Conservation (phyloP, 1,140 invertebrate genomes). For the Hetaerina americana region DNA sequence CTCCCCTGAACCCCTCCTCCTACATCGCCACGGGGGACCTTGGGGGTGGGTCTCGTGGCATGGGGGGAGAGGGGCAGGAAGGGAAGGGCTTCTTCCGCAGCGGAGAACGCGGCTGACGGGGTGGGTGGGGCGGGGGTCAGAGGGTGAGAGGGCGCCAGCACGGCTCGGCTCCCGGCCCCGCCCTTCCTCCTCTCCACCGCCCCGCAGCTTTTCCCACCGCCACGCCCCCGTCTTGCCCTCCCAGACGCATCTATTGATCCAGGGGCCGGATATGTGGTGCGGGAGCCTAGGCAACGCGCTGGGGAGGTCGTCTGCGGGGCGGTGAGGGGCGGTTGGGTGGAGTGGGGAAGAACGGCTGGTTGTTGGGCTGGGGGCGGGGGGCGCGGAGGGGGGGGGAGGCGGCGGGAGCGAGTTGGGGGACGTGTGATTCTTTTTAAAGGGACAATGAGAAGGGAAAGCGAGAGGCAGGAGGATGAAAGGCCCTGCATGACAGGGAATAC, state of each 20-base stretch:
- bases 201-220: not conserved
- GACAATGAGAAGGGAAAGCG: not conserved
- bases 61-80: no score
- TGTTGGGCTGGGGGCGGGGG: not conserved
- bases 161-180: no score
- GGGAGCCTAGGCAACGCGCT: not conserved
- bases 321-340: not conserved
- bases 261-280: not conserved
- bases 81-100: no score
- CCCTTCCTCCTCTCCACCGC: not conserved
- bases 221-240: not conserved
- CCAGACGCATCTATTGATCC: not conserved
- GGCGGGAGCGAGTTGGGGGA: not conserved
- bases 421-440: not conserved
- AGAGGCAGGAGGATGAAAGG: no score
- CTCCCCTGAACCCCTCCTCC: no score
- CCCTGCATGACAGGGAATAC: no score
- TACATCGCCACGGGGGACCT: no score
- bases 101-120: not conserved
- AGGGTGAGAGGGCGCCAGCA: no score
- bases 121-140: not conserved
- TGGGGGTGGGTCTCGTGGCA: no score
- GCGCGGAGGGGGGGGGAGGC: not conserved
- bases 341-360: not conserved
- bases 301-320: not conserved